Percentiles rank a stretch among this genome's conserved stretches.
Conservation (phyloP, 23 tunicate species). For the Botrylloides violaceus region DNA sequence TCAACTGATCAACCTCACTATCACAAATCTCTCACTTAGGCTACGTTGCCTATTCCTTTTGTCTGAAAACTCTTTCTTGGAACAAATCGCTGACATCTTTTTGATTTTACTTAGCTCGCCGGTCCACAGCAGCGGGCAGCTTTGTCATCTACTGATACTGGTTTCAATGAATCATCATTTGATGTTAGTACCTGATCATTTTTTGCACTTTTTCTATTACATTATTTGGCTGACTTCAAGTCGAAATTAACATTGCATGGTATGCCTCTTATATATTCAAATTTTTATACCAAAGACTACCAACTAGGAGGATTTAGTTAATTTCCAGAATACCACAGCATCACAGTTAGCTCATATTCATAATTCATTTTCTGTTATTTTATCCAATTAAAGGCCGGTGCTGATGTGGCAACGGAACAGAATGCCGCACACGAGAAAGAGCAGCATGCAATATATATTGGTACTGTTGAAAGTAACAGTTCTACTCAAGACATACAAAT, state of each 20-base stretch:
- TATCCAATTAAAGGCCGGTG: background rate
- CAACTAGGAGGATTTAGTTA: too few species aligned
- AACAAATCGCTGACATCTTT: background rate
- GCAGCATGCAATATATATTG: slow-evolving; percentile 59
- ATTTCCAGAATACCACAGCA: too few species aligned
- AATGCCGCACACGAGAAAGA: background rate
- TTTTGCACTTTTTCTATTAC: too few species aligned
- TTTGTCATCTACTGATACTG: slow-evolving; percentile 34
- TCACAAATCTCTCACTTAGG: too few species aligned
- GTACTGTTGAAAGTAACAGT: slow-evolving; percentile 20
- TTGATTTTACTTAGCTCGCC: background rate
- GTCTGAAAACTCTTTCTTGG: background rate
- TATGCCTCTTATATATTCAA: too few species aligned
- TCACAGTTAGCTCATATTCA: too few species aligned
- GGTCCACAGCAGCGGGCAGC: slow-evolving; percentile 16
- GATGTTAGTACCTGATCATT: slow-evolving; percentile 65
- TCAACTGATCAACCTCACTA: too few species aligned
- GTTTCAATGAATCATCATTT: slow-evolving; percentile 58
- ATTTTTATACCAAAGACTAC: too few species aligned
- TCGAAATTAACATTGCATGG: too few species aligned
- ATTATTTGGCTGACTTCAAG: too few species aligned
- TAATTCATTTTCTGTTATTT: too few species aligned
- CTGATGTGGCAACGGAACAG: background rate
- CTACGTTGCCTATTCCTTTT: background rate
- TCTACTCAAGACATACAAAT: slow-evolving; percentile 1